phyloP scores from a whole-genome alignment of 1,140 invertebrate species.

The Drosophila aff. region DNA sequence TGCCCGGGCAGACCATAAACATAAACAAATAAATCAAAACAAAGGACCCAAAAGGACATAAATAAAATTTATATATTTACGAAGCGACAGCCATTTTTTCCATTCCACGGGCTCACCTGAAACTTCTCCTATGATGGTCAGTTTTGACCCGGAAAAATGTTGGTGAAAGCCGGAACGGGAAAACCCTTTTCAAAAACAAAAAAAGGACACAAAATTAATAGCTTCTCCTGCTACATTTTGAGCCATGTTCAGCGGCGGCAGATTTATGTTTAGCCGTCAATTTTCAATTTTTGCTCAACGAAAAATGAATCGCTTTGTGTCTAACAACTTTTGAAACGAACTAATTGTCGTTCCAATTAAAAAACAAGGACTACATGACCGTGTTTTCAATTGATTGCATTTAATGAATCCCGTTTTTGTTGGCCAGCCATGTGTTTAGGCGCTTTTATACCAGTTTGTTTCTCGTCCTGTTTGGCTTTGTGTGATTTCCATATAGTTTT shows the following conservation, averaged over 20 bases:
- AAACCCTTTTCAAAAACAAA: slow-evolving; percentile 74
- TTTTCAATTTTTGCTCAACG: slow-evolving; percentile 44
- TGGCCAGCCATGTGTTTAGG: slow-evolving; percentile 40
- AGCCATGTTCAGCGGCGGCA: slow-evolving; percentile 23
- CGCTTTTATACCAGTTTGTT: slow-evolving; percentile 10
- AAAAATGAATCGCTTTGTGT: slow-evolving; percentile 23
- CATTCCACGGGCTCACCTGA: slow-evolving; percentile 42
- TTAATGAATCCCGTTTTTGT: slow-evolving; percentile 19
- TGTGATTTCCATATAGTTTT: slow-evolving; percentile 50
- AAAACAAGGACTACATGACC: slow-evolving; percentile 10
- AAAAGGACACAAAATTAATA: slow-evolving; percentile 52
- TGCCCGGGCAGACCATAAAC: slow-evolving; percentile 55
- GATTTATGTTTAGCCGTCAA: slow-evolving; percentile 64
- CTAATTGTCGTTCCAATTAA: slow-evolving; percentile 57
- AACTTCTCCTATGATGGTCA: slow-evolving; percentile 17
- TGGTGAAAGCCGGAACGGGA: slow-evolving; percentile 21
- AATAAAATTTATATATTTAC: slow-evolving; percentile 57
- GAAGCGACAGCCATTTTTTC: slow-evolving; percentile 51
- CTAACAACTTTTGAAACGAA: slow-evolving; percentile 28
- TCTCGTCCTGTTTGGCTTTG: slow-evolving; percentile 37
- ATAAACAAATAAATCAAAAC: slow-evolving; percentile 79
- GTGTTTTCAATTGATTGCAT: slow-evolving; percentile 34
- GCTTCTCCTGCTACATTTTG: not conserved
- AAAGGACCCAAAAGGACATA: slow-evolving; percentile 43
- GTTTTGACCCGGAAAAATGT: slow-evolving; percentile 9